Evolutionary conservation across 37 sponge, comb jelly and placozoan species (phyloP).

Genomic region (Diacarnus erythraeanus): DNA sequence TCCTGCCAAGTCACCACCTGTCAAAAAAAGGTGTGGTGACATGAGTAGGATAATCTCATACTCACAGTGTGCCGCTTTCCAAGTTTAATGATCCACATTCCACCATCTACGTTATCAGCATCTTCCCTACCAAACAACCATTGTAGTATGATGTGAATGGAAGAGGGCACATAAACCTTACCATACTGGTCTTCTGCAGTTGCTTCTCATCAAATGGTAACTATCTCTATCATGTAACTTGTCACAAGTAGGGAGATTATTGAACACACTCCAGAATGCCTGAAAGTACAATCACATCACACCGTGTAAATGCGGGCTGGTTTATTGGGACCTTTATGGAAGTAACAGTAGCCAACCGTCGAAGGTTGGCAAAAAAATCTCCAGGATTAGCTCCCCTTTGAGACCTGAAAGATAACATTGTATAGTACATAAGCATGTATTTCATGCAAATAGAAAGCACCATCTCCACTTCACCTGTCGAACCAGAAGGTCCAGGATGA

Average conservation of each 20-base stretch:
- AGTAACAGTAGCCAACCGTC: slow-evolving; percentile 35
- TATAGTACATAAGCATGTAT: background rate
- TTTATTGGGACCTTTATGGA: slow-evolving; percentile 50
- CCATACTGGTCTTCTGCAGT: slow-evolving; percentile 50
- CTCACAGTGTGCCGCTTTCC: slow-evolving; percentile 62
- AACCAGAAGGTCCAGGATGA: slow-evolving; percentile 80
- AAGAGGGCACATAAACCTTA: slow-evolving; percentile 12
- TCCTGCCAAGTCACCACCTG: slow-evolving; percentile 67
- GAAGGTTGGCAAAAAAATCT: slow-evolving; percentile 48
- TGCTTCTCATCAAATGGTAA: slow-evolving; percentile 72
- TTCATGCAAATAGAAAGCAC: background rate
- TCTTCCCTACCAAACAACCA: slow-evolving; percentile 33
- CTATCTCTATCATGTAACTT: slow-evolving; percentile 49
- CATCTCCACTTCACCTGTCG: slow-evolving; percentile 71
- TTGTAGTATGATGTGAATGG: background rate
- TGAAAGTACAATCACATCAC: background rate
- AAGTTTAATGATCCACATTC: slow-evolving; percentile 58
- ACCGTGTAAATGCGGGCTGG: background rate
- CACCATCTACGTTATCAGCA: slow-evolving; percentile 47
- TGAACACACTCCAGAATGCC: slow-evolving; percentile 73
- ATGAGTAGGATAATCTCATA: background rate
- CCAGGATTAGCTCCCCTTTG: slow-evolving; percentile 25
- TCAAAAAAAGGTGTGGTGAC: too few relatives aligned
- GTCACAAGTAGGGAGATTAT: slow-evolving; percentile 53
- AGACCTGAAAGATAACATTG: slow-evolving; percentile 4